Evolutionary conservation across 2,888 invertebrate species (phyloP), one percentile per base, ranked within the genome.

Genomic region (Allacma fusca): DNA sequence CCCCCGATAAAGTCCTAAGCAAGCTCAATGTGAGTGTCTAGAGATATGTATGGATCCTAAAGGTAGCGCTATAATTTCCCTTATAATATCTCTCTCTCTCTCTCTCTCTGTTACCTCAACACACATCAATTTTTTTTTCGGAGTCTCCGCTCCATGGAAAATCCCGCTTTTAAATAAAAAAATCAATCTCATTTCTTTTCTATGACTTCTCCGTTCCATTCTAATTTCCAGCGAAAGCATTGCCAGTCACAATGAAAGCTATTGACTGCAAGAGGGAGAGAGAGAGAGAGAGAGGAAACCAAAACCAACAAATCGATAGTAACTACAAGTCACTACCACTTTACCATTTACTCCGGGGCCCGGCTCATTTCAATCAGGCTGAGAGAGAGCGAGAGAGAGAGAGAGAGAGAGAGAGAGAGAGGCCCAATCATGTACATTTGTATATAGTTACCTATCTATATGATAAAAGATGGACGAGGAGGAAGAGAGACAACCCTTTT

Each of bases 121-220:
- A 16, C 29, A 28, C 7, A 21, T 29, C 67, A 26, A 9, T 16
- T 29, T 40, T 24, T 2, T 1, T 16, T 21, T 23, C 62, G 1
- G 1, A 21, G 23, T 21, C 19, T 62, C 23, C 21, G 21, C 13
- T 1, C 23, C 1, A 23, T 24, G 23, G 1, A 62, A 24, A 57
- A 19, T 57, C 57, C 19, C 16, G 57, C 13, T 21, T 19, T 57
- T 23, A 62, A 23, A 23, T 9, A 44, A 64, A 29, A 67, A 77
- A 69, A 69, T 57, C 59, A 73, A 77, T 77, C 77, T 74, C 74
- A 69, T 74, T 77, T 74, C 59, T 69, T 40, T 26, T 68, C 68
- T 21, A 26, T 59, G 40, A 40, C 73, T 40, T 62, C 29, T 64
- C n/a, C 50, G 16, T 34, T 9, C 34, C 34, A 34, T 34, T 34